A percentile compares a stretch with the other conserved stretches of the same genome.
These are phyloP conservation scores for Bubo scandiacus DNA, from an alignment of 2,113 vertebrate genomes.

Conservation along the genomic window DNA sequence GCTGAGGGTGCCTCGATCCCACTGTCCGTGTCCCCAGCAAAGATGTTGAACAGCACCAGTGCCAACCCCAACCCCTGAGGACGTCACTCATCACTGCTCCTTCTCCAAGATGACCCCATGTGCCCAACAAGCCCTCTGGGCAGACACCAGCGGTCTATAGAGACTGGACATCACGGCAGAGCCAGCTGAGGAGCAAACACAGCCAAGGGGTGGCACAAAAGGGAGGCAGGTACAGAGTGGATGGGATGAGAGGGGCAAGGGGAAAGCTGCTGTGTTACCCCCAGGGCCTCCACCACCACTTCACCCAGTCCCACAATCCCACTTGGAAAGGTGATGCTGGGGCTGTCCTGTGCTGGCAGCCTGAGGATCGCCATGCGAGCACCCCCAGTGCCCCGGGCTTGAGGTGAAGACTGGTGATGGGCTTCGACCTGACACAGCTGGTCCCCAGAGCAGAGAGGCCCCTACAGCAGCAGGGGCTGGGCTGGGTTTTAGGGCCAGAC, in stretches of 20 bases:
- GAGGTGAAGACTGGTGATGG: not conserved
- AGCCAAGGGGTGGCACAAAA: not conserved
- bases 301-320: not conserved
- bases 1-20: too few species aligned
- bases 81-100: too few species aligned
- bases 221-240: too few species aligned
- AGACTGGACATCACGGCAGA: accelerated
- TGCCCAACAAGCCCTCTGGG: not conserved
- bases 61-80: too few species aligned
- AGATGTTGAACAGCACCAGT: too few species aligned
- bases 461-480: not conserved
- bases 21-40: too few species aligned
- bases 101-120: not conserved
- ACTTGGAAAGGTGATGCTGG: not conserved
- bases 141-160: too few species aligned
- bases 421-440: not conserved
- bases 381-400: not conserved
- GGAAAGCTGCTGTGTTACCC: not conserved
- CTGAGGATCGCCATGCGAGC: accelerated
- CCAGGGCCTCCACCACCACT: not conserved
- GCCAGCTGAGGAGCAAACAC: not conserved
- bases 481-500: not conserved
- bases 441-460: not conserved
- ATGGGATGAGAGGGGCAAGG: accelerated
- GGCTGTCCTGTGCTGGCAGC: not conserved